Conservation (phyloP, 2,888 invertebrate genomes). For the Apotomis capreana region DNA sequence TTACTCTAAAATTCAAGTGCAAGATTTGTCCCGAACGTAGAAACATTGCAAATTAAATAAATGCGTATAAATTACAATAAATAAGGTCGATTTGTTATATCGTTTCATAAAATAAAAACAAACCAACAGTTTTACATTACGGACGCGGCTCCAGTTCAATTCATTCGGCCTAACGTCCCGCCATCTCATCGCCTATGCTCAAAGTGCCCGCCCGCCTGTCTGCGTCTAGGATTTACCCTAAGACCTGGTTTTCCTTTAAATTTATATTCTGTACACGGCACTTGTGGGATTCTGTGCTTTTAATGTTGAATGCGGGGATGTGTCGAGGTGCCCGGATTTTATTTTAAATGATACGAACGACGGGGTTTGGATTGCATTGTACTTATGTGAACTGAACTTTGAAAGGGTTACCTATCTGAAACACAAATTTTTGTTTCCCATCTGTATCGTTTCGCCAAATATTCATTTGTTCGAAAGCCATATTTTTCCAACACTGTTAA, state of each 20-base stretch:
- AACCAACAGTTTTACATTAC: no score
- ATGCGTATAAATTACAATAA: no score
- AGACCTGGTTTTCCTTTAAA: slow-evolving; percentile 37
- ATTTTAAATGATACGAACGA: slow-evolving; percentile 41
- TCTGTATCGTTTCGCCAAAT: no score
- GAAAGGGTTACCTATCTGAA: background rate
- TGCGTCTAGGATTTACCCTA: slow-evolving; percentile 42
- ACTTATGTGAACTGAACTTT: background rate
- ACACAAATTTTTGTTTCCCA: no score
- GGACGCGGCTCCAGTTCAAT: background rate
- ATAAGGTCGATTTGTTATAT: no score
- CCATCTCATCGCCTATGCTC: slow-evolving; percentile 52
- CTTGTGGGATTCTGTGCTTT: slow-evolving; percentile 42
- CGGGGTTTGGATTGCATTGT: background rate
- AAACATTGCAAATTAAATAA: no score
- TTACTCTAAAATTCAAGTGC: no score
- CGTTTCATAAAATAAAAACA: no score
- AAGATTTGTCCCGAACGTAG: no score
- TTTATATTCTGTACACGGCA: slow-evolving; percentile 41
- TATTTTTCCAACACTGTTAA: no score
- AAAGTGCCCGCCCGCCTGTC: slow-evolving; percentile 46
- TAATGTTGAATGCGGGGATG: slow-evolving; percentile 44
- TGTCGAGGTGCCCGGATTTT: slow-evolving; percentile 47
- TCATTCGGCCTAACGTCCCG: background rate
- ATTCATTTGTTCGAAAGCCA: no score